Conservation (phyloP, 2,797 vertebrate species). For the Xyrichtys novacula region DNA sequence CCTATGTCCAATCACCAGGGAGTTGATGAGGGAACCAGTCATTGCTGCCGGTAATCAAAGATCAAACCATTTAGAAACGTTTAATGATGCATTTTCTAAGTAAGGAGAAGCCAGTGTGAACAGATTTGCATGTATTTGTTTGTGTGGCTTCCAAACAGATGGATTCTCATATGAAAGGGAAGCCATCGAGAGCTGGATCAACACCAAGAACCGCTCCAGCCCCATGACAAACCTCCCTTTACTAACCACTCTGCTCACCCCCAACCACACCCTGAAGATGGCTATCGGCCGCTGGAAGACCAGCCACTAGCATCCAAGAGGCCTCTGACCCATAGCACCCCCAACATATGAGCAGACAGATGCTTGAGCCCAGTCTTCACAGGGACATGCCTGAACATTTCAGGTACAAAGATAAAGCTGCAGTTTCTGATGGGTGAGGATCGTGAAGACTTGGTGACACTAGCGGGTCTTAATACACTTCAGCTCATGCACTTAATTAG, state of each 20-base stretch:
- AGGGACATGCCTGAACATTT: slow-evolving; percentile 2
- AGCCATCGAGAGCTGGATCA: slow-evolving; percentile 94
- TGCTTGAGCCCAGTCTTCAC: not conserved
- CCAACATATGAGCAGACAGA: slow-evolving; percentile 2
- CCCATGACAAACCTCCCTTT: slow-evolving; percentile 98
- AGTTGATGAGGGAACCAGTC: slow-evolving; percentile 95
- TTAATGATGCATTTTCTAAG: not conserved
- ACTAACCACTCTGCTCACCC: slow-evolving; percentile 88
- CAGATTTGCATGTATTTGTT: not conserved
- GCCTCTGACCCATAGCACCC: not conserved
- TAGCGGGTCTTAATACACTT: not conserved
- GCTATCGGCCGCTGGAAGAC: slow-evolving; percentile 92
- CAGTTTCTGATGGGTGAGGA: not conserved
- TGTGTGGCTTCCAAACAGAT: slow-evolving; percentile 81
- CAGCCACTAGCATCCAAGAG: slow-evolving; percentile 59
- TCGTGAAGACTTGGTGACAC: not conserved
- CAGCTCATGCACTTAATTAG: not conserved
- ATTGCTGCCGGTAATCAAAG: slow-evolving; percentile 90
- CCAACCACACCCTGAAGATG: slow-evolving; percentile 96
- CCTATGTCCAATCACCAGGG: slow-evolving; percentile 95
- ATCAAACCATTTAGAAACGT: slow-evolving; percentile 8
- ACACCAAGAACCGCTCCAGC: slow-evolving; percentile 90
- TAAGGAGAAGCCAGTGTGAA: not conserved
- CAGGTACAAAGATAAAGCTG: not conserved
- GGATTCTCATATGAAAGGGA: slow-evolving; percentile 96